Evolutionary conservation across 2,113 vertebrate genomes (phyloP), one percentile per base, ranked within the genome.

Genomic region (Arothron firmamentum): DNA sequence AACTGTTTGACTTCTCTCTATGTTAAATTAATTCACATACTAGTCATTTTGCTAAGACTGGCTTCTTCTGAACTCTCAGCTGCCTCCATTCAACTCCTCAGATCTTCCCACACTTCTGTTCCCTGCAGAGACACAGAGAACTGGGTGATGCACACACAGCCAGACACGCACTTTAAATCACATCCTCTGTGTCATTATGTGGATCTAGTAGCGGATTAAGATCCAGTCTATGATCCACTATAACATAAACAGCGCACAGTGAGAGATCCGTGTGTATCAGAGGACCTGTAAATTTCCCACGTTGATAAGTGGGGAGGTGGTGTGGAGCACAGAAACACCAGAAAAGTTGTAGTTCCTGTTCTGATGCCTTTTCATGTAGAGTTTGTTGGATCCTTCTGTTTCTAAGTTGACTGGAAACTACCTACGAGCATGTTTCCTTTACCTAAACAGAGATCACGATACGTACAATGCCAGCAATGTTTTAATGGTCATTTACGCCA

Each of bases 151-250:
- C 53, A 62, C 54, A 45, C 59, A 15, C 57, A 46, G 54, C 55
- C 43, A 70, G 12, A 71, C 67, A 70, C 59, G 62, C 67, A 70
- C 65, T 61, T 55, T 60, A 64, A 74, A 70, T 47, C 48, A 16
- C 49, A 59, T 56, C 45, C 52, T 65, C 74, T 62, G 52, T 77
- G 78, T 77, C 60, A 28, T 69, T 75, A 4, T 77, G 67, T 78
- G 80, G 77, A 83, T 83, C 85, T 84, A 53, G 58, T 78, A 65
- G 80, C 75, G 80, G 85, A 87, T 88, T 87, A 87, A 80, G 75
- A 82, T 82, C 62, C 75, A 75, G 79, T 79, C 82, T 79, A 69
- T 71, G 67, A 75, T 88, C 82, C 53, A 72, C 25, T 28, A 68
- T 49, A 78, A 83, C 85, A 83, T 82, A 81, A 78, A 59, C 69